These are phyloP conservation scores for Habroteleia sp. DNA, from an alignment of 2,888 invertebrate genomes.

Conservation along the genomic window DNA sequence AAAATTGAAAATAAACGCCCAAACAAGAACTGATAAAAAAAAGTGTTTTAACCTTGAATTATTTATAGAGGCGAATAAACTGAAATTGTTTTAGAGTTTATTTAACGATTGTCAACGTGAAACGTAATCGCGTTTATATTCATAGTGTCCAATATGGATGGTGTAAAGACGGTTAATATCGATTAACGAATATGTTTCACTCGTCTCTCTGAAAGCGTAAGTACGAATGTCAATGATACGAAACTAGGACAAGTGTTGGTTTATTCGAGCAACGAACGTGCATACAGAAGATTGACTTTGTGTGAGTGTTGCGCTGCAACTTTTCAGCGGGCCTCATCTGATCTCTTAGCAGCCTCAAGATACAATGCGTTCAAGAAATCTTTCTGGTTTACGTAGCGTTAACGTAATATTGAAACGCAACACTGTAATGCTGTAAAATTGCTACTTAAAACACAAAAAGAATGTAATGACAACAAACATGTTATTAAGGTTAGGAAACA, in stretches of 20 bases:
- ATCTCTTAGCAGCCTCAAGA: constrained; percentile 4
- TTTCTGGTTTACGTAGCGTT: constrained; percentile 39
- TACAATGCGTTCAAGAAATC: constrained; percentile 31
- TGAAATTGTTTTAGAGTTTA: no score
- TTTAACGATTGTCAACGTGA: no score
- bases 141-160: constrained; percentile 1
- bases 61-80: no score
- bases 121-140: neutral
- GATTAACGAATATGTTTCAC: constrained; percentile 53
- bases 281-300: constrained; percentile 26
- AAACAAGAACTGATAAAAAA: no score
- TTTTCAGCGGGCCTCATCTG: constrained; percentile 42
- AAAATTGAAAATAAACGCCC: no score
- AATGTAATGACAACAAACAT: no score
- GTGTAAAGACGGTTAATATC: constrained; percentile 43
- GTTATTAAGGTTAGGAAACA: no score
- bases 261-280: constrained; percentile 41
- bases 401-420: constrained; percentile 22
- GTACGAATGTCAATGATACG: constrained; percentile 60
- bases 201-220: constrained; percentile 43
- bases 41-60: no score
- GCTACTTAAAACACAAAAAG: no score
- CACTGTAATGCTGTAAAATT: no score
- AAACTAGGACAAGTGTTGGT: constrained; percentile 56
- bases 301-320: constrained; percentile 30